phyloP scores from a whole-genome alignment of 2,888 invertebrate species.

The Meteorus cinctellus region DNA sequence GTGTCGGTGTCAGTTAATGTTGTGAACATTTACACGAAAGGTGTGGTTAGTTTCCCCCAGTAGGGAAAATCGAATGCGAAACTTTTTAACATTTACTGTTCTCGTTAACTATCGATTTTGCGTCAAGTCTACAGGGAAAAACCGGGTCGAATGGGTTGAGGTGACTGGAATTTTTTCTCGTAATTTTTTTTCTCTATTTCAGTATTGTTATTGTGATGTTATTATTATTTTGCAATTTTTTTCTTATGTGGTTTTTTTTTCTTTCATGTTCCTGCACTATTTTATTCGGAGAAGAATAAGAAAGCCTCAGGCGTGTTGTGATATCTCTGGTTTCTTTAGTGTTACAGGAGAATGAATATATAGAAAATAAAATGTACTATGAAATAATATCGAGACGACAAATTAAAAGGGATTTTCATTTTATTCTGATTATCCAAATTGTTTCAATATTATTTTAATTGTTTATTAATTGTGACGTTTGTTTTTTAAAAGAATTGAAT shows the following conservation, averaged over 20 bases:
- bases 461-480: background rate
- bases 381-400: background rate
- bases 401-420: background rate
- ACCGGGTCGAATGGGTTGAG: slow-evolving; percentile 39
- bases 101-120: slow-evolving; percentile 56
- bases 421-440: background rate
- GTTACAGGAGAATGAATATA: background rate
- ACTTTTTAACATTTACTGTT: slow-evolving; percentile 49
- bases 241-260: background rate
- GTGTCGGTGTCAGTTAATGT: slow-evolving; percentile 28
- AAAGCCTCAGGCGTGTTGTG: background rate
- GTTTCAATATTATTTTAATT: background rate
- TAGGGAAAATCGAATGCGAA: slow-evolving; percentile 38
- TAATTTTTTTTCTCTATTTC: background rate
- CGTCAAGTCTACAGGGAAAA: slow-evolving; percentile 41
- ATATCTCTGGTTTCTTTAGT: background rate
- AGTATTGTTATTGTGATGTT: background rate
- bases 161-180: slow-evolving; percentile 34
- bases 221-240: background rate
- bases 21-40: slow-evolving; percentile 26
- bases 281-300: background rate
- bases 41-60: slow-evolving; percentile 20
- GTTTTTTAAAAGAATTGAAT: background rate
- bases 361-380: background rate
- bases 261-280: background rate